Percentiles rank a stretch among this genome's conserved stretches.
Conservation (phyloP, 2,113 vertebrate genomes). For the Neodon shergylaensis region DNA sequence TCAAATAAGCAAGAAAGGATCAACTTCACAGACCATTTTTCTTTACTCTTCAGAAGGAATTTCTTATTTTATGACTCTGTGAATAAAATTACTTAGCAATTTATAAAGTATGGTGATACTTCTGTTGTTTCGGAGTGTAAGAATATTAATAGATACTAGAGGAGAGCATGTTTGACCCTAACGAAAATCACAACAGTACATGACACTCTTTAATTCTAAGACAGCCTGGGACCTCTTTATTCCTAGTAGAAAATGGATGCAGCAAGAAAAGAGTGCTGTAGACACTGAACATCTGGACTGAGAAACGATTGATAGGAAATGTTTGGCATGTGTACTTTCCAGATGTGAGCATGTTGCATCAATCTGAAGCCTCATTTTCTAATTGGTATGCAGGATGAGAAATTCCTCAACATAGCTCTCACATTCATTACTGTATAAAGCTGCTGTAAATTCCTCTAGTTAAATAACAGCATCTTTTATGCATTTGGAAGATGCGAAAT, state of each 20-base stretch:
- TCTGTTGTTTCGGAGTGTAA: conserved; percentile 10
- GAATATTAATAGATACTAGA: background rate
- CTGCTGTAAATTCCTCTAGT: conserved; percentile 4
- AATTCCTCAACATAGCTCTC: conserved; percentile 27
- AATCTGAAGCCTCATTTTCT: conserved; percentile 44
- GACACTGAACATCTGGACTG: conserved; percentile 48
- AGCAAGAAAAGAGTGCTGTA: background rate
- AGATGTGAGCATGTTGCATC: conserved; percentile 43
- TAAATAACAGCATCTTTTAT: conserved; percentile 21
- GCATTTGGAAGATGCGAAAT: conserved; percentile 37
- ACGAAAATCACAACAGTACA: background rate
- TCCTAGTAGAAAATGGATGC: background rate
- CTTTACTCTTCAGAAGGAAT: background rate
- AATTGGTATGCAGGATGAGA: conserved; percentile 48
- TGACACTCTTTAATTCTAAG: background rate
- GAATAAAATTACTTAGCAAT: background rate
- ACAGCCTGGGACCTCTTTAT: background rate
- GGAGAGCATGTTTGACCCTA: background rate
- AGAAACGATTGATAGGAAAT: conserved; percentile 25
- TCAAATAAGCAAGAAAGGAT: background rate
- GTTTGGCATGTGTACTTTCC: background rate
- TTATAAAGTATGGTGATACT: background rate
- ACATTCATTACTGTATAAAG: conserved; percentile 13
- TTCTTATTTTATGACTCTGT: background rate
- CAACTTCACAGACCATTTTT: background rate